Base-by-base conservation (phyloP, 2,888 invertebrate species). In the Ophion obscuratus region DNA sequence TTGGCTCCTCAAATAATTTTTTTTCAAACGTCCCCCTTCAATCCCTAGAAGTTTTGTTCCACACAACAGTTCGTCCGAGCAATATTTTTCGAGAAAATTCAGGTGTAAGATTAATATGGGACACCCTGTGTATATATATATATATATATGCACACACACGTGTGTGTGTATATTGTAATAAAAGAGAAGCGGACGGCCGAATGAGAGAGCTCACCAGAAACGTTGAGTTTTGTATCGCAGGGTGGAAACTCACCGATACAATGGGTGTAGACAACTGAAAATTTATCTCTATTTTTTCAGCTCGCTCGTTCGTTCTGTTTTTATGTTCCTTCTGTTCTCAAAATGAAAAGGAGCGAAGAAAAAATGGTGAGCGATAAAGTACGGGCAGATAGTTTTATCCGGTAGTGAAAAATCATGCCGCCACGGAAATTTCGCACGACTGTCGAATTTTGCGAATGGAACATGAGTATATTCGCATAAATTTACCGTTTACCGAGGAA, bases 201-300 rank as follows among this genome's bases (percentile, higher is more conserved):
- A 86, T 74, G 83, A 59, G 57, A 82, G 73, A 82, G 79, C 71
- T 31, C 67, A 76, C n/a, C 71, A 83, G 81, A 77, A 82, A 76
- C 64, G 59, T 76, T 75, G 66, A 70, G 70, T 44, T 67, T 61
- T 70, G 70, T 61, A 78, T 78, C 61, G 61, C 14, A n/a, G n/a
- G 44, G 27, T 68, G 17, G 27, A 47, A 44, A 78, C 24, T 44
- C 47, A 11, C 20, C 79, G 31, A 31, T 31, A 62, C 53, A 74
- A 77, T 62, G 36, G 53, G 20, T 20, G 17, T 40, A 77, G 57
- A 57, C 64, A 76, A 67, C 57, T 76, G 76, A 14, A 76, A 68
- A 77, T 40, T 77, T 68, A 59, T 77, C 59, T 40, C 67, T 67
- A n/a, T 67, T 67, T 36, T 67, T 67, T 10, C 36, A 36, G 17